Base-by-base conservation (phyloP, 2,113 vertebrate genomes). In the Rynchops niger region DNA sequence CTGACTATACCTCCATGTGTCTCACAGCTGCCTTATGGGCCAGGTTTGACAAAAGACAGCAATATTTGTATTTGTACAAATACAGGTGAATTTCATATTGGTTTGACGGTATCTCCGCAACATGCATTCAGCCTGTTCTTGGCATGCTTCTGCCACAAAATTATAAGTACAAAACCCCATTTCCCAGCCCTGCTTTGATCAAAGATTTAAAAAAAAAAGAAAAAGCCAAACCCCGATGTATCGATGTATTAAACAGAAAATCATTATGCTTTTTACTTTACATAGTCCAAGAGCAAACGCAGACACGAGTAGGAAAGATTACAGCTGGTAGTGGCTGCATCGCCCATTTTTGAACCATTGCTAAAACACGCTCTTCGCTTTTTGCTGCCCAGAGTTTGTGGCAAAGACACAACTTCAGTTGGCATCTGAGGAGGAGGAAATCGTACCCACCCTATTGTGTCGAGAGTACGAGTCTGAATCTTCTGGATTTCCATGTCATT, bases 401-500 rank as follows among this genome's bases (percentile, higher is more conserved):
- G 66, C 63, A 69, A 77, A 90, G 74, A 30, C 40, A 26, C 8
- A 4, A n/a, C 8, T 23, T 55, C 59, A 18, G 67, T 8, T 11
- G 3, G 30, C 30, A 12, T 79, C 65, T 9, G 4, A 83, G 69
- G 74, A 85, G 71, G 70, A 84, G 78, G 94, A 97, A 96, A 66
- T 5, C 5, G 16, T 11, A 81, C 61, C 74, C 91, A 76, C 79
- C 79, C 92, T 58, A 3, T 16, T 59, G 72, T 42, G 73, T 53
- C 70, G 40, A 74, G 62, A 40, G 55, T 5, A 8, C 0, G 12
- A 85, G 59, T 9, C 82, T 50, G 67, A 86, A 86, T 34, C 81
- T 90, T 62, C 93, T 97, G 86, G 52, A 93, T 97, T 97, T 97
- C 90, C 59, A 82, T 86, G 82, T 42, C 86, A 70, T 82, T 88